Base-by-base conservation (phyloP, 1,140 invertebrate species). In the Meloidogyne floridensis region DNA sequence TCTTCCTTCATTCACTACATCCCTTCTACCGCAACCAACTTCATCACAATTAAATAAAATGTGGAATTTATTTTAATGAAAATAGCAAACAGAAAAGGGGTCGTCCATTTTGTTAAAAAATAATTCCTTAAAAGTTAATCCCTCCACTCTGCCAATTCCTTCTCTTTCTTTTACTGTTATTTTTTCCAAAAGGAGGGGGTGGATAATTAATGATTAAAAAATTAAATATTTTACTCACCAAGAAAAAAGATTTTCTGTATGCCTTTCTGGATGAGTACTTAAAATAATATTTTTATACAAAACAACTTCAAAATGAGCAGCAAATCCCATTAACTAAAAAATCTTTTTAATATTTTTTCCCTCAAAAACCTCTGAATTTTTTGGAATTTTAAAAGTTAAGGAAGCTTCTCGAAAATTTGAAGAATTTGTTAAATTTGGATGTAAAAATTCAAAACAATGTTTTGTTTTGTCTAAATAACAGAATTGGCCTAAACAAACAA, bases 271-370 rank as follows among this genome's bases (percentile, higher is more conserved):
- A 59, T 75, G 77, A 32, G 82, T 87, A 42, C 87, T 87, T 3
- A 88, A 70, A 13, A 56, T 65, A 11, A 88, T 77, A 71, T 87
- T 80, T 71, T 87, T 84, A 76, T 87, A 88, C 8, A 88, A 80
- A 47, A 51, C 18, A 15, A 82, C 79, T 18, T 87, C 77, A 72
- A 88, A 88, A 72, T 87, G 87, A 9, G 86, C 88, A 20, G 87
- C 87, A 78, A 88, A 88, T 54, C 88, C 87, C 83, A 86, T 88
- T 32, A 88, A 20, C 84, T 86, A 75, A 87, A 85, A 9, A 15
- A 11, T 11, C 7, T 10, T 6, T n/a, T 32, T 73, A 47, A 8
- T 15, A 51, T 18, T 20, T 11, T n/a, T 77, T n/a, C 9, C 11
- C 10, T 6, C 13, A 80, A 72, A 20, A 15, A 80, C 80, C 51